These are phyloP conservation scores for Bombus picipes DNA, from an alignment of 1,140 invertebrate species.

Conservation along the genomic window DNA sequence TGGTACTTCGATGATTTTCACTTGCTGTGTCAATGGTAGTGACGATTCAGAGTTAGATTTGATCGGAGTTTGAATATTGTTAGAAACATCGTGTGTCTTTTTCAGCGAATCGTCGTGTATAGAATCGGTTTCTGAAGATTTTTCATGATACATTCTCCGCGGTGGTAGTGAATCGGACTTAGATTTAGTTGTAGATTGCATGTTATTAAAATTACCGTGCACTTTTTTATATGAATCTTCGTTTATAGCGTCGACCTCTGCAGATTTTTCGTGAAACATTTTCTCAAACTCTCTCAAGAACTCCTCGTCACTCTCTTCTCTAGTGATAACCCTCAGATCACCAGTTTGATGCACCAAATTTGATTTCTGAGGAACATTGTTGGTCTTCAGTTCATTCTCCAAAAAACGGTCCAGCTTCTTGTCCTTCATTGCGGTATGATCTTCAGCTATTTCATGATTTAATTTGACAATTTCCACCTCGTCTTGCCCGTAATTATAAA, in stretches of 20 bases:
- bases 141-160: not conserved
- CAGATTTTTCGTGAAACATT: slow-evolving; percentile 61
- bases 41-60: slow-evolving; percentile 16
- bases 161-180: not conserved
- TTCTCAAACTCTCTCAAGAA: slow-evolving; percentile 74
- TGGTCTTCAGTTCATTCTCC: slow-evolving; percentile 40
- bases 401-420: not conserved
- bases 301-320: slow-evolving; percentile 72
- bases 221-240: too few relatives aligned
- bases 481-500: slow-evolving; percentile 72
- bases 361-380: not conserved
- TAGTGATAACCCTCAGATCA: slow-evolving; percentile 71
- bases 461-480: slow-evolving; percentile 83
- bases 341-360: slow-evolving; percentile 42
- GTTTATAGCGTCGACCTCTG: not conserved
- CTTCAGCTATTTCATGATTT: slow-evolving; percentile 53
- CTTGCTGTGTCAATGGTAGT: slow-evolving; percentile 39
- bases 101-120: too few relatives aligned
- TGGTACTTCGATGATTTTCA: slow-evolving; percentile 62
- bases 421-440: not conserved
- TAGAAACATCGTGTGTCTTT: too few relatives aligned
- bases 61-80: too few relatives aligned
- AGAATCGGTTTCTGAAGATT: too few relatives aligned
- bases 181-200: not conserved
- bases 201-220: too few relatives aligned